phyloP scores from a whole-genome alignment of 2,113 vertebrate genomes.

The Paradisaea rubra region DNA sequence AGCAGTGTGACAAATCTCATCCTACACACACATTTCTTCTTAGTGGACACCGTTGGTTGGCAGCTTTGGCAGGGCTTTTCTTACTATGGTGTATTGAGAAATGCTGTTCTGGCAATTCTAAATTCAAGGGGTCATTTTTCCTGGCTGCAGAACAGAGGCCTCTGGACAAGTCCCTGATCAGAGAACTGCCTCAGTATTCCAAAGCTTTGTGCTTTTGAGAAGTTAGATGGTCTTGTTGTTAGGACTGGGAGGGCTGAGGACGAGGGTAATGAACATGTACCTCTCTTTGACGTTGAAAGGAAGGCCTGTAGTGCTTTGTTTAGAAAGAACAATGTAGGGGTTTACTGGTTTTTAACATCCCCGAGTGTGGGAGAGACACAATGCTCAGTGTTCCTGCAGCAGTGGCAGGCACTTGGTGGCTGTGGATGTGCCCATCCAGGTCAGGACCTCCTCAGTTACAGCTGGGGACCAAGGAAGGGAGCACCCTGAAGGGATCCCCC shows the following conservation, averaged over 20 bases:
- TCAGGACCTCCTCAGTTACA: background rate
- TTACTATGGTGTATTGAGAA: background rate
- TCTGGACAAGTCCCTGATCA: background rate
- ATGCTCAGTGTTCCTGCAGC: background rate
- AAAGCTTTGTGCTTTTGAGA: background rate
- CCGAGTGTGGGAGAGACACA: background rate
- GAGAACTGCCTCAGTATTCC: fast-evolving
- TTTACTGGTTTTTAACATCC: background rate
- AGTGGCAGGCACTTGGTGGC: fast-evolving
- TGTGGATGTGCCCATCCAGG: fast-evolving
- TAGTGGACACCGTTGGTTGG: background rate
- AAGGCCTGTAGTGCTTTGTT: background rate
- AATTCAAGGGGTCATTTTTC: background rate
- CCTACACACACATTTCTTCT: background rate
- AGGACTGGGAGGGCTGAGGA: background rate
- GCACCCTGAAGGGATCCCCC: background rate
- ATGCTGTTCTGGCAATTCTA: background rate
- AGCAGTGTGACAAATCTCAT: background rate
- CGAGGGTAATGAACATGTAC: fast-evolving
- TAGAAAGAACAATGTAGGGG: background rate
- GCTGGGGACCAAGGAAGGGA: background rate
- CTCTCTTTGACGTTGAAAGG: background rate
- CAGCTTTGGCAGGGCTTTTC: background rate
- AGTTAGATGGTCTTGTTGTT: background rate
- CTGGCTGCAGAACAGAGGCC: background rate